Conservation (phyloP, 1,140 invertebrate genomes). For the Drosophila nigromelanica region DNA sequence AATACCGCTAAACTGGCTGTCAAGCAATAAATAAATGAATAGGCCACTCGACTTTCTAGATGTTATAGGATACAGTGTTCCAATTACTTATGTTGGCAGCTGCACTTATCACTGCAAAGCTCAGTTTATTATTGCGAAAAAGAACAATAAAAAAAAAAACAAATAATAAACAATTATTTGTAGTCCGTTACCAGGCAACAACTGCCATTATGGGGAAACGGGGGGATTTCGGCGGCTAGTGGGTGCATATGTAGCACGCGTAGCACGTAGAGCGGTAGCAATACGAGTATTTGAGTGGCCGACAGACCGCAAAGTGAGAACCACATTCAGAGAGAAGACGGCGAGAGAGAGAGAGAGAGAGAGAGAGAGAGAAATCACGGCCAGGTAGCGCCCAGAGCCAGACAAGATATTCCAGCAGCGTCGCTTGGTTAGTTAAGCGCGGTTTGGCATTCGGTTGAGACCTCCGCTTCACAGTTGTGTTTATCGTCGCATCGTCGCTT, state of each 20-base stretch:
- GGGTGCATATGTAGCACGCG: slow-evolving; percentile 37
- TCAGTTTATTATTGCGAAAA: slow-evolving; percentile 32
- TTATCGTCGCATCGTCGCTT: no score
- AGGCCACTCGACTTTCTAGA: no score
- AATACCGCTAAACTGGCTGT: no score
- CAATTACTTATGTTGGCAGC: slow-evolving; percentile 3
- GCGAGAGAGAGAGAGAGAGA: slow-evolving; percentile 17
- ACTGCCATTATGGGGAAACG: no score
- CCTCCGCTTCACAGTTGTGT: slow-evolving; percentile 10
- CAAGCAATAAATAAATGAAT: no score
- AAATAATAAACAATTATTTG: slow-evolving; percentile 53
- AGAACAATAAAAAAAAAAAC: background rate
- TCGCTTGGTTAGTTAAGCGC: slow-evolving; percentile 68
- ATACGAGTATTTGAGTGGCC: slow-evolving; percentile 25
- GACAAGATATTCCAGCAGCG: slow-evolving; percentile 48
- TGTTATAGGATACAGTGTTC: background rate
- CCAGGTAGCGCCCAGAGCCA: slow-evolving; percentile 52
- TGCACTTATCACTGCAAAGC: background rate
- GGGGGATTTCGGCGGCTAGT: background rate
- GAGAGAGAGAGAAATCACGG: slow-evolving; percentile 57
- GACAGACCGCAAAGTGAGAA: slow-evolving; percentile 61
- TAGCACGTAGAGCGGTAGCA: slow-evolving; percentile 34
- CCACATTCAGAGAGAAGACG: background rate
- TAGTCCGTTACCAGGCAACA: slow-evolving; percentile 61
- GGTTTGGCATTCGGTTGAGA: slow-evolving; percentile 59